A percentile compares a stretch with the other conserved stretches of the same genome.
phyloP scores from a whole-genome alignment of 2,888 invertebrate species.

The Agrochola litura region DNA sequence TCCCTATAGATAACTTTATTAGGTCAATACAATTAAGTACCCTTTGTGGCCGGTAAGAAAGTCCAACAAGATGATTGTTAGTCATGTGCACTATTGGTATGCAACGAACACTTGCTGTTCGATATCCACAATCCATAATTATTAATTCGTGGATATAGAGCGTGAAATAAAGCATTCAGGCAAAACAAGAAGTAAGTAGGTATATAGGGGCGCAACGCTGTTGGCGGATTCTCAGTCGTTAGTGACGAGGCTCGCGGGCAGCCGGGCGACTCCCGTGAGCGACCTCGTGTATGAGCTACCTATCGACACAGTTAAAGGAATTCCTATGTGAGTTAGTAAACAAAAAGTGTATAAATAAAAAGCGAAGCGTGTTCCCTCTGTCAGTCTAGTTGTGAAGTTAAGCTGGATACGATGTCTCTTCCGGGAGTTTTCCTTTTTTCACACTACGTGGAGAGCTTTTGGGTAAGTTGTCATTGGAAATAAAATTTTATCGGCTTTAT shows the following conservation, averaged over 20 bases:
- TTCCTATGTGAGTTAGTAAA: slow-evolving; percentile 88
- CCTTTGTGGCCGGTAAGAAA: slow-evolving; percentile 71
- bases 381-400: slow-evolving; percentile 82
- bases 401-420: slow-evolving; percentile 84
- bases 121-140: slow-evolving; percentile 83
- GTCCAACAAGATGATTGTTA: slow-evolving; percentile 72
- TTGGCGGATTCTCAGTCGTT: slow-evolving; percentile 80
- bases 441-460: slow-evolving; percentile 87
- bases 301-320: slow-evolving; percentile 78
- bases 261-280: slow-evolving; percentile 69
- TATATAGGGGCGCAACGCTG: slow-evolving; percentile 86
- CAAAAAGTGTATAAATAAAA: slow-evolving; percentile 88
- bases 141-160: slow-evolving; percentile 88
- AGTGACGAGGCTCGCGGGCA: slow-evolving; percentile 76
- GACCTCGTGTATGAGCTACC: slow-evolving; percentile 64
- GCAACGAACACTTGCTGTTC: slow-evolving; percentile 67
- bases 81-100: slow-evolving; percentile 66
- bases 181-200: slow-evolving; percentile 84
- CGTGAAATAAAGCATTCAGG: slow-evolving; percentile 88
- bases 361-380: slow-evolving; percentile 76
- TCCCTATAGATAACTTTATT: slow-evolving; percentile 74
- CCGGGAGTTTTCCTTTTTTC: slow-evolving; percentile 87
- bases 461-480: slow-evolving; percentile 80
- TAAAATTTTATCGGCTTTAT: slow-evolving; percentile 20
- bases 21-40: slow-evolving; percentile 73